These are phyloP conservation scores for Montipora sp. DNA, from an alignment of 64 coral and sea anemone species.

Conservation along the genomic window DNA sequence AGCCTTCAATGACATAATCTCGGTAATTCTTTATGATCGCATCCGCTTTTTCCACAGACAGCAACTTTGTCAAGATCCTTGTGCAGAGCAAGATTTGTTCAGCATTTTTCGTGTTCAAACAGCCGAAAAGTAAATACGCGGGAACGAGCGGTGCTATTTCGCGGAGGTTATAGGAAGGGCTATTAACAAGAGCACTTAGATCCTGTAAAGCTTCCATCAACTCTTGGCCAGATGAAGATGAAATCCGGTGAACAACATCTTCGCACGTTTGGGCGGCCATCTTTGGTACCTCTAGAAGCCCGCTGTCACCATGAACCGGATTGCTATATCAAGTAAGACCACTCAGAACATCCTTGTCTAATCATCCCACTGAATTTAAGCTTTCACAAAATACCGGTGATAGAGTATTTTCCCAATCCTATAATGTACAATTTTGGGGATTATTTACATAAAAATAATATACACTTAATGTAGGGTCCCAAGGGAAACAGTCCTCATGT, in stretches of 20 bases:
- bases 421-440: no score
- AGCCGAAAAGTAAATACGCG: slow-evolving; percentile 64
- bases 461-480: no score
- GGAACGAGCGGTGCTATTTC: slow-evolving; percentile 69
- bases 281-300: slow-evolving; percentile 47
- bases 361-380: no score
- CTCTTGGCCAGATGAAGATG: slow-evolving; percentile 72
- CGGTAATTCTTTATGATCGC: slow-evolving; percentile 72
- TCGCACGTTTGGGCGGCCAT: slow-evolving; percentile 84
- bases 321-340: not conserved
- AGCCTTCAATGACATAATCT: slow-evolving; percentile 84
- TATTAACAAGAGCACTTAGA: slow-evolving; percentile 75
- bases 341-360: not conserved
- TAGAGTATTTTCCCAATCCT: no score
- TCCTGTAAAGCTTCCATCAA: slow-evolving; percentile 61
- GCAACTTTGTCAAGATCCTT: slow-evolving; percentile 84
- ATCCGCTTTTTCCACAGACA: slow-evolving; percentile 82
- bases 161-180: slow-evolving; percentile 51
- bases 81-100: slow-evolving; percentile 84
- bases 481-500: no score
- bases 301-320: not conserved
- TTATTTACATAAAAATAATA: no score
- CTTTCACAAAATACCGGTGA: no score
- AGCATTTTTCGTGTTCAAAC: slow-evolving; percentile 76
- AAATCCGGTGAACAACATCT: slow-evolving; percentile 79